phyloP scores from a whole-genome alignment of 2,797 vertebrate genomes.

The Esox masquinongy region DNA sequence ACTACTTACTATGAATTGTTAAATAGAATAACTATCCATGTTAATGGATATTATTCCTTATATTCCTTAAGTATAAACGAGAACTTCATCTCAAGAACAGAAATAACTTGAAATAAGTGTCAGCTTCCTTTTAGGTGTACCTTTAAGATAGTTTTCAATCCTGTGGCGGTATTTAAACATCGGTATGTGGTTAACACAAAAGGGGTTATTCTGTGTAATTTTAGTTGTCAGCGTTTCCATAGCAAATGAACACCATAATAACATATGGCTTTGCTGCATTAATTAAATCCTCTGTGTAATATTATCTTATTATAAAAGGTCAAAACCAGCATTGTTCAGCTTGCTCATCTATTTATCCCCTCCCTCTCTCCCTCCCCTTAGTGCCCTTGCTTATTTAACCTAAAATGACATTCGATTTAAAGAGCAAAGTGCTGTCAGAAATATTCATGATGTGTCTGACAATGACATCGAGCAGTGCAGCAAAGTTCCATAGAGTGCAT shows the following conservation, averaged over 20 bases:
- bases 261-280: conserved; percentile 2
- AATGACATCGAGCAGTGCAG: background rate
- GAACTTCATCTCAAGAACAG: no score
- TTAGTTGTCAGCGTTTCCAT: background rate
- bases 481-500: background rate
- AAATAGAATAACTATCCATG: no score
- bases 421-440: background rate
- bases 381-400: background rate
- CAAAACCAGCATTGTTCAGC: conserved; percentile 11
- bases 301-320: conserved; percentile 13
- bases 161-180: background rate
- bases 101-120: no score
- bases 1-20: no score
- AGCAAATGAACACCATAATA: background rate
- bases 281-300: conserved; percentile 12
- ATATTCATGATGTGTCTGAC: background rate
- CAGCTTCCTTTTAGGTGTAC: background rate
- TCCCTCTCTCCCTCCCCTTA: background rate
- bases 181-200: background rate
- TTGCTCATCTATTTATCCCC: background rate
- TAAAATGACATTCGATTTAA: conserved; percentile 1
- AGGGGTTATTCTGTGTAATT: background rate
- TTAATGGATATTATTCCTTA: no score
- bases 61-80: no score
- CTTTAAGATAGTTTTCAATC: conserved; percentile 5